These are phyloP conservation scores for Parnassius apollo DNA, from an alignment of 2,888 invertebrate genomes.

Conservation along the genomic window DNA sequence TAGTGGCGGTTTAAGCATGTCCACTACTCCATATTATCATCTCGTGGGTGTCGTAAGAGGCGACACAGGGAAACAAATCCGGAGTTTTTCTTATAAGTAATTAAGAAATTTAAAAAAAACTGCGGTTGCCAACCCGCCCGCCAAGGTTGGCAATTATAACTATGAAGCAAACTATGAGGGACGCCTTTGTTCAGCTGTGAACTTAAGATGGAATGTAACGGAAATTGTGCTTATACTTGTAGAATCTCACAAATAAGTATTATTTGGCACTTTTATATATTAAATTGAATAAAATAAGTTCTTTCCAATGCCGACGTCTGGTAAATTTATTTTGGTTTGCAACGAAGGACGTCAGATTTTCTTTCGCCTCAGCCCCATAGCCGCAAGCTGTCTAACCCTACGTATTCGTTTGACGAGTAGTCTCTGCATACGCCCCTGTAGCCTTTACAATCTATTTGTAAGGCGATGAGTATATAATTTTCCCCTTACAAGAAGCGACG, in stretches of 20 bases:
- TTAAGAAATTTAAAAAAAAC: no score
- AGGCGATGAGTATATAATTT: conserved; percentile 72
- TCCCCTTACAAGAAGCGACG: conserved; percentile 55
- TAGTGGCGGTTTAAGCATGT: no score
- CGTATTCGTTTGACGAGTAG: conserved; percentile 59
- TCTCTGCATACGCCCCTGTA: conserved; percentile 46
- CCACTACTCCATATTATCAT: no score
- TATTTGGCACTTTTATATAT: conserved; percentile 5
- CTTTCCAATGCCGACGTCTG: conserved; percentile 6
- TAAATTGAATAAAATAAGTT: conserved; percentile 19
- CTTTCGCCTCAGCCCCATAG: conserved; percentile 52
- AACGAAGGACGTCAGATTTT: conserved; percentile 50
- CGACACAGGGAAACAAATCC: no score
- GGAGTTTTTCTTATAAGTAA: no score
- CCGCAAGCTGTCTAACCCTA: conserved; percentile 44
- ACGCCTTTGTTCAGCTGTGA: no score
- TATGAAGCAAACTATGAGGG: no score
- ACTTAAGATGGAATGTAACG: no score
- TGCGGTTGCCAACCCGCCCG: no score
- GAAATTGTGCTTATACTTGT: neutral
- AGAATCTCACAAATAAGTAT: neutral
- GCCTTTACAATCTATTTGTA: conserved; percentile 74
- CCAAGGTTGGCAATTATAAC: no score
- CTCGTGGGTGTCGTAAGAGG: no score
- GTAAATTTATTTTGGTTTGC: conserved; percentile 38